Conservation (phyloP, 37 sponge, comb jelly and placozoan genomes). For the Eunapius fragilis region DNA sequence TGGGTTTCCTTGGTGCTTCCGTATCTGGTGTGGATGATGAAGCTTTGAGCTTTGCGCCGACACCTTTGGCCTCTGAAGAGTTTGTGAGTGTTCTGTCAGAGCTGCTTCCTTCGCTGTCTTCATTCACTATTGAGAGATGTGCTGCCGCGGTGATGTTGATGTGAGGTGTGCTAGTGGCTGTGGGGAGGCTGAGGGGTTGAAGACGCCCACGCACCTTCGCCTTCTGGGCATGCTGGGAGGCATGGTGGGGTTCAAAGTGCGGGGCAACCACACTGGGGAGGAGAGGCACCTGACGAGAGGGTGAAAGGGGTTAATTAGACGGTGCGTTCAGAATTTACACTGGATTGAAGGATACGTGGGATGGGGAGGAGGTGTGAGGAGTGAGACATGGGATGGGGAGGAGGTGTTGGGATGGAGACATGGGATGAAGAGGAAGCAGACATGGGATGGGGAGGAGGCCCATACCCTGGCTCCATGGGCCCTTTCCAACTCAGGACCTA, state of each 20-base stretch:
- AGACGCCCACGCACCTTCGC: slow-evolving; percentile 7
- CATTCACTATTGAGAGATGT: neutral
- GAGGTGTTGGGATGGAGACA: no score
- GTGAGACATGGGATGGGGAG: neutral
- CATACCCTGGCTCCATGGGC: neutral
- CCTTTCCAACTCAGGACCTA: neutral
- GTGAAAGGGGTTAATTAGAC: neutral
- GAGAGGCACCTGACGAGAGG: slow-evolving; percentile 1
- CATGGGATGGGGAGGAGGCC: neutral
- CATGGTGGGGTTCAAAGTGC: slow-evolving; percentile 3
- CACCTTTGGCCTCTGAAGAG: slow-evolving; percentile 28
- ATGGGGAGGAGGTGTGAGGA: neutral
- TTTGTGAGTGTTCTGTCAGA: slow-evolving; percentile 7
- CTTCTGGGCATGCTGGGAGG: neutral
- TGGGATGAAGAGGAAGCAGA: neutral
- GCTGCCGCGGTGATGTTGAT: neutral
- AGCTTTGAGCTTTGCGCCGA: slow-evolving; percentile 19
- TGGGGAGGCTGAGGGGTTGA: neutral
- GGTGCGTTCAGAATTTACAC: neutral
- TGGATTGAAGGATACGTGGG: no score
- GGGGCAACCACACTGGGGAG: slow-evolving; percentile 38
- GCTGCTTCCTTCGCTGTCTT: slow-evolving; percentile 8
- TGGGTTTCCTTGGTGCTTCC: neutral
- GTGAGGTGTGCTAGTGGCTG: neutral
- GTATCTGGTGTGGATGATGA: slow-evolving; percentile 15